phyloP scores from a whole-genome alignment of 1,140 invertebrate species.

The Sinonovacula constricta region DNA sequence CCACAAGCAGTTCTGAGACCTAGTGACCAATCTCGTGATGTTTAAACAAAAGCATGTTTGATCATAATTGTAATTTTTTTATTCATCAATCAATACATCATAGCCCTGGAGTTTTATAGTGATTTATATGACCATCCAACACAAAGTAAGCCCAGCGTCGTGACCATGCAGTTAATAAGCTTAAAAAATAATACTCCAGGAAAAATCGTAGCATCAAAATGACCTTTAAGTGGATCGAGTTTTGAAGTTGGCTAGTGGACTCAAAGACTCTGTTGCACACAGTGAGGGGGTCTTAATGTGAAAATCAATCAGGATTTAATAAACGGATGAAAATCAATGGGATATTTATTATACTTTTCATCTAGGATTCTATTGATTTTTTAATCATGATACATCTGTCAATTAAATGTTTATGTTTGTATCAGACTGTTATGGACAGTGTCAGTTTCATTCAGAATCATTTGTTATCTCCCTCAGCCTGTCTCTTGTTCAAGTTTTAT shows the following conservation, averaged over 20 bases:
- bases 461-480: too few relatives aligned
- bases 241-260: too few relatives aligned
- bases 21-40: constrained; percentile 28
- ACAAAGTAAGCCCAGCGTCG: too few relatives aligned
- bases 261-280: too few relatives aligned
- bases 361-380: constrained; percentile 47
- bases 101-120: too few relatives aligned
- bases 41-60: constrained; percentile 31
- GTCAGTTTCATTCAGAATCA: too few relatives aligned
- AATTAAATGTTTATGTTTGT: constrained; percentile 54
- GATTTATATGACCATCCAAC: too few relatives aligned
- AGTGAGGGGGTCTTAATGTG: constrained; percentile 43
- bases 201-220: constrained; percentile 40
- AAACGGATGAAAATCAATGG: constrained; percentile 51
- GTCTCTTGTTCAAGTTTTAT: too few relatives aligned
- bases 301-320: constrained; percentile 54
- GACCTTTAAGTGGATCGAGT: constrained; percentile 45
- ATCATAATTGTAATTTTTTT: too few relatives aligned
- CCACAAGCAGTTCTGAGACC: constrained; percentile 6
- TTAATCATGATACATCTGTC: constrained; percentile 39
- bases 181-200: constrained; percentile 33
- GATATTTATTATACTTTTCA: constrained; percentile 54
- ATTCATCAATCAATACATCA: too few relatives aligned
- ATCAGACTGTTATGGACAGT: too few relatives aligned
- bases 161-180: too few relatives aligned